Percentiles rank a stretch among this genome's conserved stretches.
Conservation (phyloP, 2,797 vertebrate genomes). For the Mormyrus proboscirostris region DNA sequence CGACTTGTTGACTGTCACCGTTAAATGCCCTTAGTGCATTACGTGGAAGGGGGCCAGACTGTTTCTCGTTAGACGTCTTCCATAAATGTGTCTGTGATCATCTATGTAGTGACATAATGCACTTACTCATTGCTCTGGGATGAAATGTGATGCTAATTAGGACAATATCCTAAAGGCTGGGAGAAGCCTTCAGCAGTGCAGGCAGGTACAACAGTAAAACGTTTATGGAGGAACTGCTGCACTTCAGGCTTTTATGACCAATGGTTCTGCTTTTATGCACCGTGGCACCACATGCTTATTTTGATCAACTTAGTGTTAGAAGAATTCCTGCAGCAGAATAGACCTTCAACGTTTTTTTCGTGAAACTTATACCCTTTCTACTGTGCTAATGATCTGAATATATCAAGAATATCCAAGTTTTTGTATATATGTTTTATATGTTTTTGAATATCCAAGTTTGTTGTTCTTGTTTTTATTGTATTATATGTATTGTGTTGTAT, state of each 20-base stretch:
- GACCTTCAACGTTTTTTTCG: not conserved
- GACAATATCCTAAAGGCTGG: not conserved
- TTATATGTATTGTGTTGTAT: not conserved
- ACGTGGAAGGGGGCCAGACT: not conserved
- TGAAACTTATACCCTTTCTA: not conserved
- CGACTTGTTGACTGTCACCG: not conserved
- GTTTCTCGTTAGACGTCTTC: not conserved
- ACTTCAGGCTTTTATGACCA: not conserved
- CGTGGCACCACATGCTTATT: not conserved
- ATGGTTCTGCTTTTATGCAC: not conserved
- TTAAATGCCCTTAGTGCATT: not conserved
- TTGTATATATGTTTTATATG: no score
- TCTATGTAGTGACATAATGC: not conserved
- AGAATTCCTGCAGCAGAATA: not conserved
- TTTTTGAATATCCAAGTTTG: no score
- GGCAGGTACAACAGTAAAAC: not conserved
- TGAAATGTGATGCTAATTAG: constrained; percentile 10
- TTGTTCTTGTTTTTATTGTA: not conserved
- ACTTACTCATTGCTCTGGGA: not conserved
- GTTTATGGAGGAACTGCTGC: not conserved
- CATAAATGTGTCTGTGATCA: constrained; percentile 1
- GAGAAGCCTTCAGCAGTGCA: not conserved
- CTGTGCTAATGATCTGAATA: not conserved
- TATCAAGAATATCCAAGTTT: not conserved
- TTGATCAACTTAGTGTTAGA: not conserved